Evolutionary conservation across 2,797 vertebrate species (phyloP), one percentile per base, ranked within the genome.

Genomic region (Lagorchestes hirsutus): DNA sequence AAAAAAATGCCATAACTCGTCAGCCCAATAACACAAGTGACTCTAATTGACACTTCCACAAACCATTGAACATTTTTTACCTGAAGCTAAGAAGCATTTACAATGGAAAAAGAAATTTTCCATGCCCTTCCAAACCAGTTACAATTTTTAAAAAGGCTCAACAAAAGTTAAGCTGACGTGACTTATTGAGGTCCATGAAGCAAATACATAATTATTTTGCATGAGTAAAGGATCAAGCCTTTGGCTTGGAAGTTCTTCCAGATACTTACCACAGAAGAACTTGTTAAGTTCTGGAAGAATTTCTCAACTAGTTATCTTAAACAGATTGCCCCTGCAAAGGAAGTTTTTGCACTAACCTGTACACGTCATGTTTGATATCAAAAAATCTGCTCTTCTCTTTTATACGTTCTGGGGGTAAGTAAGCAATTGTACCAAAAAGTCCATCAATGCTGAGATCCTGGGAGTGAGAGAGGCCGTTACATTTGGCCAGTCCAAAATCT

Each of bases 391-490:
- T 99, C 97, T 99, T 99, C 98, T 99, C 99, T 11, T 99, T 99
- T 98, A 99, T 99, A 95, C 99, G 99, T 97, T 99, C 99, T 0
- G 99, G 99, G 0, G 99, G 99, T 62, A 99, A 99, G 97, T 99
- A 99, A 0, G 99, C 99, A 1, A 99, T 99, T 0, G 99, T 99
- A 91, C 99, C 99, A 4, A 99, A 99, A 98, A 99, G 99, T 29
- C 99, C 99, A 0, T 99, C 99, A 97, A 99, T 99, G 97, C 99
- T 99, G 97, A 99, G 99, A 98, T 99, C 99, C 4, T 99, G 99
- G 0, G 99, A 99, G 97, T 99, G 99, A 18, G 99, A 99, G 97
- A 99, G 98, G 34, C 99, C 99, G 5, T 99, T 99, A 99, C 99
- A 99, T 92, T 99, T 99, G 40, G 99, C 99, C 97, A 99, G 98